Conservation (phyloP, 2,888 invertebrate genomes). For the Limenitis camilla region DNA sequence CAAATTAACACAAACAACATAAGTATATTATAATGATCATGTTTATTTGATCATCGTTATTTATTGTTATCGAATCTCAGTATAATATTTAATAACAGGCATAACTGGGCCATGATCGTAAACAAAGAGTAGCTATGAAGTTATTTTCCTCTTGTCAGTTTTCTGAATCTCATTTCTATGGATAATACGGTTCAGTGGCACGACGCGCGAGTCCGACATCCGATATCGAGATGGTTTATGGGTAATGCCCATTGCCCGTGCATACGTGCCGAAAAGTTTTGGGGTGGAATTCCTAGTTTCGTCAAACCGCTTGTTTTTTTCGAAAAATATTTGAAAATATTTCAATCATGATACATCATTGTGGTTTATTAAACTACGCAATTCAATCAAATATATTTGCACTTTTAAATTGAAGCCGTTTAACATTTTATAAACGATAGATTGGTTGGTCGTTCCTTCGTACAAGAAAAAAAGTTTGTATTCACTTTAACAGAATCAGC, state of each 20-base stretch:
- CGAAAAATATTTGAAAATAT: neutral
- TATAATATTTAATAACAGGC: constrained; percentile 14
- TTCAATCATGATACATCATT: neutral
- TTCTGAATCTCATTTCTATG: constrained; percentile 37
- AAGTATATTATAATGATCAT: neutral
- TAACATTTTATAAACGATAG: too few species aligned
- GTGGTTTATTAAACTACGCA: too few species aligned
- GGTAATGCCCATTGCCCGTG: constrained; percentile 35
- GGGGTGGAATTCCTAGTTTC: constrained; percentile 35
- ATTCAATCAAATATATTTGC: too few species aligned
- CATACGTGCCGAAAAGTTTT: constrained; percentile 39
- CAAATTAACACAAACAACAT: neutral
- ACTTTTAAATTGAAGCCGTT: too few species aligned
- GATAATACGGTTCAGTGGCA: constrained; percentile 38
- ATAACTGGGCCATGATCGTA: constrained; percentile 20
- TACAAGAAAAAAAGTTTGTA: too few species aligned
- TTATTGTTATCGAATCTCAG: constrained; percentile 2
- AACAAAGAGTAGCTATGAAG: constrained; percentile 18
- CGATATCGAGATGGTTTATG: constrained; percentile 60
- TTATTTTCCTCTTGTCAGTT: constrained; percentile 32
- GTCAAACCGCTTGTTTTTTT: constrained; percentile 18
- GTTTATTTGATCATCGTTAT: constrained; percentile 10
- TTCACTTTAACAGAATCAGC: too few species aligned
- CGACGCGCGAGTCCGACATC: constrained; percentile 29
- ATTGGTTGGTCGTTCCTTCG: too few species aligned